Evolutionary conservation across 2,888 invertebrate species (phyloP), one percentile per base, ranked within the genome.

Genomic region (Drosophila lutescens): DNA sequence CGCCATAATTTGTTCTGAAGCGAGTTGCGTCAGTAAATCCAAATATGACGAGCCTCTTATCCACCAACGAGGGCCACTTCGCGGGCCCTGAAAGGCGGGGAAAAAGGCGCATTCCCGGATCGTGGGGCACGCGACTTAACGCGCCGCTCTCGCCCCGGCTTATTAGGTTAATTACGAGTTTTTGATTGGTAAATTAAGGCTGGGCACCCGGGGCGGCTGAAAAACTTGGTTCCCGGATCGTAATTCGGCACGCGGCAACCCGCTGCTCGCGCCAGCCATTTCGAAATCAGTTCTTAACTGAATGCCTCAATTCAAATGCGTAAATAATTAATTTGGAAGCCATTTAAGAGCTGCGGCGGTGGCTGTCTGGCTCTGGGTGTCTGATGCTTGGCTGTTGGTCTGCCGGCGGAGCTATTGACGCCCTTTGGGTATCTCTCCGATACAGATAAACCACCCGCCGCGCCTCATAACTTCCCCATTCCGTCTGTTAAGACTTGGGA

Each of bases 101-200:
- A 13, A 13, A 7, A n/a, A n/a, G 26, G 13, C 23, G 12, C 34
- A 34, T 17, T 50, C 26, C 36, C 54, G 50, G 43, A 50, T 44
- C 61, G 66, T 77, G 86, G 83, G 83, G 86, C 86, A 86, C 81
- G 86, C 81, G 81, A 85, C 78, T 78, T 60, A 46, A 32, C 53
- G 59, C 63, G 62, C 66, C 65, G 77, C 68, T 66, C 76, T 74
- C 72, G 79, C 76, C 75, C 67, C 70, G 80, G 86, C 87, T 87
- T 88, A 86, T 86, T 88, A 81, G 87, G 86, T 86, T 88, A 86
- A 86, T 88, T 86, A 86, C 85, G 88, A 86, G 82, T 86, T 88
- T 86, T 86, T 86, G 88, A 89, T 87, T 89, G 89, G 80, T 88
- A 86, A 86, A 88, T 88, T 81, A 80, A 86, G 87, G 75, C 76